Evolutionary conservation across 2,888 invertebrate species (phyloP).

Genomic region (Drosophila prolongata): DNA sequence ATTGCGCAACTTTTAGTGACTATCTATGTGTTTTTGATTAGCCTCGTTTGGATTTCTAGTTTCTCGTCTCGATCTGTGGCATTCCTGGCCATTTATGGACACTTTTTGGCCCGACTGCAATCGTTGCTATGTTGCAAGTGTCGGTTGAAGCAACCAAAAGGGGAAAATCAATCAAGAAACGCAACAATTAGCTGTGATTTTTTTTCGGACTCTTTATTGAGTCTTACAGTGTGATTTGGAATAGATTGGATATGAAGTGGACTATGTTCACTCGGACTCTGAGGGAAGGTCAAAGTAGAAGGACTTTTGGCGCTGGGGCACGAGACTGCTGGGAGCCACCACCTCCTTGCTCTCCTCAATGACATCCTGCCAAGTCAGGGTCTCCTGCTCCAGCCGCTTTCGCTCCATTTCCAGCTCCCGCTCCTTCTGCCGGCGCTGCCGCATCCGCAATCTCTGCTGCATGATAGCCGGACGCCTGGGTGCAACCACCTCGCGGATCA

Average conservation of each 20-base stretch:
- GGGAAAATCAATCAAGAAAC: constrained; percentile 9
- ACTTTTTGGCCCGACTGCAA: constrained; percentile 5
- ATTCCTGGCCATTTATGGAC: constrained; percentile 41
- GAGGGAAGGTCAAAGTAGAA: constrained; percentile 17
- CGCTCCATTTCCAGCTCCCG: neutral
- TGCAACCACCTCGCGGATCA: constrained; percentile 5
- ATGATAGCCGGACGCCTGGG: neutral
- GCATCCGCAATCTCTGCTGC: constrained; percentile 12
- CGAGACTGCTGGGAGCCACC: neutral
- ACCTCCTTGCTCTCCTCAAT: neutral
- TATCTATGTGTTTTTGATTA: constrained; percentile 9
- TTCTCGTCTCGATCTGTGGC: constrained; percentile 26
- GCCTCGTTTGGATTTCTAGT: constrained; percentile 24
- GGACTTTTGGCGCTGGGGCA: neutral
- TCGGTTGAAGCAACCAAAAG: constrained; percentile 2
- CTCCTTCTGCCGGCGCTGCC: neutral
- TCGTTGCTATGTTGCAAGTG: constrained; percentile 9
- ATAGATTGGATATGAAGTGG: neutral
- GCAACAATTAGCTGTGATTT: neutral
- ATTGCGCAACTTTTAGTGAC: constrained; percentile 12
- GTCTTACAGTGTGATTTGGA: neutral
- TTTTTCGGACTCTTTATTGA: neutral
- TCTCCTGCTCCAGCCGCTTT: neutral
- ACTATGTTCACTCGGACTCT: neutral
- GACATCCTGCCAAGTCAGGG: constrained; percentile 8